Conservation (phyloP, 1,140 invertebrate species). For the Ips nitidus region DNA sequence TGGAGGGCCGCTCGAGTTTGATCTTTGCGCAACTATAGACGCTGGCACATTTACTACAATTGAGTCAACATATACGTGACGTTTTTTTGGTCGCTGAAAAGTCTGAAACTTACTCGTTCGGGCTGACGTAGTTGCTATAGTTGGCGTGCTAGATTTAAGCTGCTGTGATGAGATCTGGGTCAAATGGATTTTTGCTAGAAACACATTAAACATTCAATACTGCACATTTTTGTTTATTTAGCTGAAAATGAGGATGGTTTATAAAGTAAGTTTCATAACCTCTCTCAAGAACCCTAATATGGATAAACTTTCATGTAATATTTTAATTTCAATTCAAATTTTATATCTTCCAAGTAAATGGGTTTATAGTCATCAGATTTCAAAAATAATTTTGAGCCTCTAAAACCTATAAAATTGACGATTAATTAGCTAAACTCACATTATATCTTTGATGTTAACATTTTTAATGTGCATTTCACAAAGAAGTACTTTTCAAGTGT, state of each 20-base stretch:
- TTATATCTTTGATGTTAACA: no score
- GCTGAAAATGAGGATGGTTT: neutral
- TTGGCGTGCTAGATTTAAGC: constrained; percentile 41
- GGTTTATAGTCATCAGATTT: no score
- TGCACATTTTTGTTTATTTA: no score
- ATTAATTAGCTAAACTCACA: no score
- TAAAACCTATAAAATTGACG: no score
- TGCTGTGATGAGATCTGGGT: constrained; percentile 44
- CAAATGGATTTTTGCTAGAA: constrained; percentile 48
- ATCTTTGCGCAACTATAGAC: constrained; percentile 46
- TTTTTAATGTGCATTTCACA: no score
- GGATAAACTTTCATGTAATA: no score
- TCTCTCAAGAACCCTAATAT: neutral
- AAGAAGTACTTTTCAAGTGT: no score
- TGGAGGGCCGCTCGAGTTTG: constrained; percentile 41
- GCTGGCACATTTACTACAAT: constrained; percentile 48
- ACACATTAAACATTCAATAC: constrained; percentile 8
- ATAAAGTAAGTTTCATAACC: no score
- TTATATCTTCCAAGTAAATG: no score
- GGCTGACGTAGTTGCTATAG: constrained; percentile 37
- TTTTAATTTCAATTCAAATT: no score
- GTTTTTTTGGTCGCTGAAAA: neutral
- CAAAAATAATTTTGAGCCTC: no score
- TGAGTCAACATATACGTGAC: constrained; percentile 1
- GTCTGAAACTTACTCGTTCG: constrained; percentile 47